Conservation (phyloP, 2,797 vertebrate genomes). For the Sebastes itinus region DNA sequence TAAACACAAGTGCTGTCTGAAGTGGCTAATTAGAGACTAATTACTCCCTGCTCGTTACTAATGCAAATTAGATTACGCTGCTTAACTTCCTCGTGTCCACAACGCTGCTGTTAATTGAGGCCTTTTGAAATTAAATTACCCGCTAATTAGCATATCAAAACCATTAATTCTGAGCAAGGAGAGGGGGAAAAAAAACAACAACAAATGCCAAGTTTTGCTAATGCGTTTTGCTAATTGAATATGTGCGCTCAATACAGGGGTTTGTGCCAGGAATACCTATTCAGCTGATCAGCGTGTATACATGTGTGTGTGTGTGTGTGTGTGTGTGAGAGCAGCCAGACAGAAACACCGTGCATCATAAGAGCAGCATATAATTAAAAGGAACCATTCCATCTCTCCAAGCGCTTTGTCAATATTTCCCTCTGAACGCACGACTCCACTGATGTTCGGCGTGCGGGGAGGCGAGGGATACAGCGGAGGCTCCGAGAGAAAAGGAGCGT, state of each 20-base stretch:
- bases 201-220: constrained; percentile 99
- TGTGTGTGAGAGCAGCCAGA: constrained; percentile 43
- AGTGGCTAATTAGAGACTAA: constrained; percentile 99
- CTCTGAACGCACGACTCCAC: constrained; percentile 60
- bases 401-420: constrained; percentile 76
- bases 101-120: constrained; percentile 99
- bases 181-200: constrained; percentile 87
- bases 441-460: constrained; percentile 51
- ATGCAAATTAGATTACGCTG: constrained; percentile 99
- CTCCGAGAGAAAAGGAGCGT: constrained; percentile 14
- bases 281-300: constrained; percentile 63
- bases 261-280: constrained; percentile 77
- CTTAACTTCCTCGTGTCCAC: constrained; percentile 99
- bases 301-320: constrained; percentile 3
- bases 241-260: constrained; percentile 83
- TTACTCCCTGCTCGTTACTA: constrained; percentile 99
- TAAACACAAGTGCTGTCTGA: constrained; percentile 99
- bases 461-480: constrained; percentile 41
- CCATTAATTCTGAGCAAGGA: constrained; percentile 98
- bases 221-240: constrained; percentile 99
- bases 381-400: constrained; percentile 66
- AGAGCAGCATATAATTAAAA: constrained; percentile 73
- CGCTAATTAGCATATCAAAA: constrained; percentile 99
- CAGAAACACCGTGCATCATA: constrained; percentile 60
- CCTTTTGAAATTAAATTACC: constrained; percentile 99